Evolutionary conservation across 2,888 invertebrate genomes (phyloP).

Genomic region (Phortica okadai): DNA sequence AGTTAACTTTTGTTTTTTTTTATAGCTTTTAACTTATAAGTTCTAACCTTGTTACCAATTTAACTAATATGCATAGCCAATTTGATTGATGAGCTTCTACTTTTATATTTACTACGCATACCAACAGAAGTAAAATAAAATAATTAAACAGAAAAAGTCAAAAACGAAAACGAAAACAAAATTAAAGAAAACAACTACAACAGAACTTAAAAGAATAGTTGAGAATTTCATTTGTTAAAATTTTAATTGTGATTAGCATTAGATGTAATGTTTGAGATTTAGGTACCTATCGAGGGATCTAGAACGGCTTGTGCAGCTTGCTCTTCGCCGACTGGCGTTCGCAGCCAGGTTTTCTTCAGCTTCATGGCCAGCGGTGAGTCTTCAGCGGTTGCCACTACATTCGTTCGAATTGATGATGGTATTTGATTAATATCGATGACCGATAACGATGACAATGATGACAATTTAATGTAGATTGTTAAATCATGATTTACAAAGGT

Average conservation of each 20-base stretch:
- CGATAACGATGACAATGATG: not conserved
- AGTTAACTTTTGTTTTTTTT: not conserved
- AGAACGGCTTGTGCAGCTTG: slow-evolving; percentile 83
- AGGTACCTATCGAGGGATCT: slow-evolving; percentile 82
- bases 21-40: not conserved
- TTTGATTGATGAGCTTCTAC: slow-evolving; percentile 43
- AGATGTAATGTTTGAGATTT: slow-evolving; percentile 33
- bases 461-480: not conserved
- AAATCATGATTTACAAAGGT: not conserved
- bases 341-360: slow-evolving; percentile 85
- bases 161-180: slow-evolving; percentile 10
- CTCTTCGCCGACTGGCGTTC: slow-evolving; percentile 83
- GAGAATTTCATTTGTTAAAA: slow-evolving; percentile 1
- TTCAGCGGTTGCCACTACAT: slow-evolving; percentile 82
- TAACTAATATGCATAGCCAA: slow-evolving; percentile 36
- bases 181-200: slow-evolving; percentile 35
- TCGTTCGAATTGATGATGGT: not conserved
- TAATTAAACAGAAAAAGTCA: slow-evolving; percentile 2
- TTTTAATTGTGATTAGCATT: not conserved
- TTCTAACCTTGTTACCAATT: slow-evolving; percentile 11
- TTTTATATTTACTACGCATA: slow-evolving; percentile 31
- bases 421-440: not conserved
- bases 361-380: slow-evolving; percentile 83
- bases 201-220: slow-evolving; percentile 14
- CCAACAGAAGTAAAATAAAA: slow-evolving; percentile 10